Evolutionary conservation across 2,113 vertebrate species (phyloP).

Genomic region (Halcyon senegalensis): DNA sequence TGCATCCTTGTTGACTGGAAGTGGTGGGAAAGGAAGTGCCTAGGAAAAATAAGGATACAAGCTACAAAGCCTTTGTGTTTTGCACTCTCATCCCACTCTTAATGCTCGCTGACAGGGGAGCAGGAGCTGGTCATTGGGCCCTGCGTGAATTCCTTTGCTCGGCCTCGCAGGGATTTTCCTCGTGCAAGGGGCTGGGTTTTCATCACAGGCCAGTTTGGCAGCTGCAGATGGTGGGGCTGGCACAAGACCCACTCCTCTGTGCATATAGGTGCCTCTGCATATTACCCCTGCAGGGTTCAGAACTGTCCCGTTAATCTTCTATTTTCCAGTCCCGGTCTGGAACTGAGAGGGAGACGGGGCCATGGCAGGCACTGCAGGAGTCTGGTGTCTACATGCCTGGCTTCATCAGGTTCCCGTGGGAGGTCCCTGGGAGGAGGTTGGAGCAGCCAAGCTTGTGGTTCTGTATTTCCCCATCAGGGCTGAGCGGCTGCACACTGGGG

Average conservation of each 20-base stretch:
- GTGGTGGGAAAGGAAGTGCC: background rate
- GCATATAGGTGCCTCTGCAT: accelerated
- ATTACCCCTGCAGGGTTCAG: background rate
- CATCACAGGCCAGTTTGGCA: accelerated
- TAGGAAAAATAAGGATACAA: background rate
- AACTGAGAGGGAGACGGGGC: background rate
- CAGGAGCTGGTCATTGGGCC: background rate
- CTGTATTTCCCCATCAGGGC: background rate
- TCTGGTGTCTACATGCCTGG: background rate
- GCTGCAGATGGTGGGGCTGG: background rate
- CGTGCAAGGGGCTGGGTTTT: background rate
- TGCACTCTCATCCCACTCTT: background rate
- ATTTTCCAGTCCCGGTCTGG: accelerated
- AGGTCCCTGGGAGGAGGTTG: background rate
- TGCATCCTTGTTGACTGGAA: background rate
- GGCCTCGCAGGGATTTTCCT: background rate
- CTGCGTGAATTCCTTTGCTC: background rate
- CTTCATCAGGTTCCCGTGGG: accelerated
- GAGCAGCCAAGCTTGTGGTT: background rate
- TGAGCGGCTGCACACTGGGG: accelerated
- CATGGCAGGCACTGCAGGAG: background rate
- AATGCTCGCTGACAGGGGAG: background rate
- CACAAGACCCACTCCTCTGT: accelerated
- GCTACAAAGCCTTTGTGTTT: background rate
- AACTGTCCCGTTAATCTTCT: background rate